phyloP scores from a whole-genome alignment of 92 coral and sea anemone genomes.

The Porites cylindrica region DNA sequence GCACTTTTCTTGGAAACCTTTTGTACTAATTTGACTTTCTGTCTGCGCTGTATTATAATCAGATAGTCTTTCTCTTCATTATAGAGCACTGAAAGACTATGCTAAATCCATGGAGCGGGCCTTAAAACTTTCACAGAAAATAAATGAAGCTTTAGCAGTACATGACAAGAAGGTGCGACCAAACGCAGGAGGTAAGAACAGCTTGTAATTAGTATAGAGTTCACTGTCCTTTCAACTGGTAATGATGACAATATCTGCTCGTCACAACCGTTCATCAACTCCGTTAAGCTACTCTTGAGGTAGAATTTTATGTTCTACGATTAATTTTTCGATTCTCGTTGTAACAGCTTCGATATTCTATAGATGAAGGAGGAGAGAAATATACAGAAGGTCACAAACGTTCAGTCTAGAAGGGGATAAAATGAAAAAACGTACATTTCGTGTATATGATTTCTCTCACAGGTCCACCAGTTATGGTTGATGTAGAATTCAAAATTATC shows the following conservation, averaged over 20 bases:
- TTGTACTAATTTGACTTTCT: too few species aligned
- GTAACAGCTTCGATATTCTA: too few species aligned
- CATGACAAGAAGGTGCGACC: slow-evolving; percentile 94
- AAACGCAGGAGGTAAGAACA: slow-evolving; percentile 80
- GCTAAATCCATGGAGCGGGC: slow-evolving; percentile 83
- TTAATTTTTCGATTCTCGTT: too few species aligned
- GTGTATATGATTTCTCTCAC: neutral
- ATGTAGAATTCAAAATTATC: slow-evolving; percentile 90
- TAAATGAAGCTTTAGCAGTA: slow-evolving; percentile 67
- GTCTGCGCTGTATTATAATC: neutral
- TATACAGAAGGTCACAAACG: too few species aligned
- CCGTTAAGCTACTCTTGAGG: too few species aligned
- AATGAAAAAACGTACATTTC: too few species aligned
- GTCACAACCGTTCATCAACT: too few species aligned
- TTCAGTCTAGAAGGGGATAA: too few species aligned
- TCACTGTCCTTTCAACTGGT: neutral
- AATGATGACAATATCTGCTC: too few species aligned
- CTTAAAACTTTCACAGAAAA: slow-evolving; percentile 61
- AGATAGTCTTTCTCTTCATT: neutral
- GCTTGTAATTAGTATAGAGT: too few species aligned
- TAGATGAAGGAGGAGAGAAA: too few species aligned
- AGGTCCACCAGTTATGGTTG: slow-evolving; percentile 93
- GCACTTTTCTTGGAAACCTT: neutral
- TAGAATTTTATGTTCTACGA: too few species aligned
- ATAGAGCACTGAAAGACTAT: slow-evolving; percentile 42